Base-by-base conservation (phyloP, 1,140 invertebrate species). In the Hylaeus volcanicus region DNA sequence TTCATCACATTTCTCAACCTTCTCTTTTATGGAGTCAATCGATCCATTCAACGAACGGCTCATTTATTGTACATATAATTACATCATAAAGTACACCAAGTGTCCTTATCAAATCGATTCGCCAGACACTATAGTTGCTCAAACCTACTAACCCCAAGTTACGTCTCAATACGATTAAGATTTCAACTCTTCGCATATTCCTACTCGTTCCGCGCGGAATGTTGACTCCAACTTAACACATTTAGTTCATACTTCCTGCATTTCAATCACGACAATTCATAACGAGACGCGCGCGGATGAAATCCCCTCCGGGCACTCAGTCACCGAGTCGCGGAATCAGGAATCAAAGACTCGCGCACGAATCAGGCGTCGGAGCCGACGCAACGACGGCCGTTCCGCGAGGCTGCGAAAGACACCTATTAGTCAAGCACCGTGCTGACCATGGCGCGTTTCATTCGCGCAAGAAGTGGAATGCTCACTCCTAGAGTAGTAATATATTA, bases 401-500 rank as follows among this genome's bases (percentile, higher is more conserved):
- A 37, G 12, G 51, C 48, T 37, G 14, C 61, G 78, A 80, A 66
- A 73, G 76, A 74, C 78, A 68, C 53, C 68, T 63, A 80, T 80
- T 80, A 80, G 61, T 80, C 72, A 80, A 68, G 26, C 76, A 53
- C 15, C 26, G 26, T 37, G 68, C 6, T 60, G 39, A 4, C 37
- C n/a, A 26, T 39, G 60, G 39, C 37, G 61, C 63, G 72, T 45
- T 48, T 65, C 63, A 48, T 77, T 71, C 60, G 71, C 15, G 43
- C 53, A 74, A 74, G 78, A 68, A 80, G 45, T 48, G 63, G 72
- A 60, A 80, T 74, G 55, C 53, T 48, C 45, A 51, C 63, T 48
- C 61, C 55, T 43, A 60, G 64, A 51, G 39, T 48, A 45, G 73
- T 58, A 55, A 76, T 81, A 76, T 70, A 81, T 81, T 76, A 81